A percentile compares a stretch with the other conserved stretches of the same genome.
Evolutionary conservation across 2,113 vertebrate genomes (phyloP).

Genomic region (Ciconia maguari): DNA sequence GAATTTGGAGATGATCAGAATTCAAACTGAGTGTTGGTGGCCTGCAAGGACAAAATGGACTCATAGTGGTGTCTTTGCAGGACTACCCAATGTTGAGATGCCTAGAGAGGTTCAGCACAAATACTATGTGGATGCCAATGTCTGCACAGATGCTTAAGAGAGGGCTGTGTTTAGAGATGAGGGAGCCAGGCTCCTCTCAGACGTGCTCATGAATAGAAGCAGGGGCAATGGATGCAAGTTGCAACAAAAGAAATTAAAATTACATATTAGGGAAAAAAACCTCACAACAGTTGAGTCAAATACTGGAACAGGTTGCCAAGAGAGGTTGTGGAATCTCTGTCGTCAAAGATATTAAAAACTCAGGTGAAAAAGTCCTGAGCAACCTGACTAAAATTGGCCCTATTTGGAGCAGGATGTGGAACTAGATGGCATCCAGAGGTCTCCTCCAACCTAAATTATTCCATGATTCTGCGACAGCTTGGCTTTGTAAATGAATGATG

Average conservation of each 20-base stretch:
- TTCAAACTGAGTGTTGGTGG: background rate
- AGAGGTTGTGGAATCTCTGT: background rate
- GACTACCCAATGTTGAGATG: background rate
- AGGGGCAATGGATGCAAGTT: background rate
- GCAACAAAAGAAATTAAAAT: background rate
- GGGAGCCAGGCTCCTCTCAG: background rate
- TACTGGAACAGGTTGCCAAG: background rate
- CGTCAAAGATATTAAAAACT: background rate
- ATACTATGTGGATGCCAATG: background rate
- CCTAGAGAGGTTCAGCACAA: background rate
- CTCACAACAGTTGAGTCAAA: background rate
- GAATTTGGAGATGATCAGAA: background rate
- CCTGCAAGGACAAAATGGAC: background rate
- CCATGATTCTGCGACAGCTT: background rate
- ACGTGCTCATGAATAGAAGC: background rate
- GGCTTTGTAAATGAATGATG: background rate
- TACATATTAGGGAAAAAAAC: background rate
- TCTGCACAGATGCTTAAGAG: background rate
- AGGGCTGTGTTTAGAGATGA: background rate
- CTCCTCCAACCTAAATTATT: background rate
- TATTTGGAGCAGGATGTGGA: background rate
- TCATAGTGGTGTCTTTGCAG: background rate
- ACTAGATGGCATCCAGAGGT: background rate
- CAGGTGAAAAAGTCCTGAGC: background rate
- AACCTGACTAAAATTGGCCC: background rate